These are phyloP conservation scores for Cheilosia impressa DNA, from an alignment of 2,888 invertebrate species.

Conservation along the genomic window DNA sequence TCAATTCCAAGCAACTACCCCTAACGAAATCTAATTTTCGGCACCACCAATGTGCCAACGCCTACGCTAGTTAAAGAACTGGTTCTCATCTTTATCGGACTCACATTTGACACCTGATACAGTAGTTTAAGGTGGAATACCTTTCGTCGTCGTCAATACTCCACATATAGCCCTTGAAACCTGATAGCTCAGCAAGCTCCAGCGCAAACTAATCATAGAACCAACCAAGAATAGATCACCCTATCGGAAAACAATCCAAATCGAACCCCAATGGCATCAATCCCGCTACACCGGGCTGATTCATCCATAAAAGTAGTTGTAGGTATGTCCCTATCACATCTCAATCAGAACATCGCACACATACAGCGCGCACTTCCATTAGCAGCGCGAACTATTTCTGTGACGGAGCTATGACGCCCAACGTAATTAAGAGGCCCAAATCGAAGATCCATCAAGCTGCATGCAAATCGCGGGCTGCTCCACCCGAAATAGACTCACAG, in stretches of 20 bases:
- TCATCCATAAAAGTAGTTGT: slow-evolving; percentile 67
- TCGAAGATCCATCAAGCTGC: slow-evolving; percentile 69
- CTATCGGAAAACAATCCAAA: slow-evolving; percentile 34
- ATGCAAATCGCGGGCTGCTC: slow-evolving; percentile 38
- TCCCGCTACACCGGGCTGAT: slow-evolving; percentile 49
- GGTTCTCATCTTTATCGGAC: too few species aligned
- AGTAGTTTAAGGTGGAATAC: too few species aligned
- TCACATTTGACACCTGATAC: not conserved
- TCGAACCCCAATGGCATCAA: slow-evolving; percentile 47
- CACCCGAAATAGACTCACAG: slow-evolving; percentile 68
- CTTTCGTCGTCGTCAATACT: not conserved
- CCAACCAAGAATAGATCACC: slow-evolving; percentile 48
- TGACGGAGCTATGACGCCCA: slow-evolving; percentile 46
- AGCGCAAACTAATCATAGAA: not conserved
- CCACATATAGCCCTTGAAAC: slow-evolving; percentile 37
- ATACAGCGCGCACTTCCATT: slow-evolving; percentile 19
- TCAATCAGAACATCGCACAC: slow-evolving; percentile 51
- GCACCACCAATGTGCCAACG: too few species aligned
- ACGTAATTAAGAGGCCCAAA: slow-evolving; percentile 68
- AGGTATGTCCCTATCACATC: slow-evolving; percentile 66
- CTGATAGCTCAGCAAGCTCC: slow-evolving; percentile 15
- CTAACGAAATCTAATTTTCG: too few species aligned
- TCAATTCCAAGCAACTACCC: too few species aligned
- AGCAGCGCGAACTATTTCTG: slow-evolving; percentile 50
- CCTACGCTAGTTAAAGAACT: too few species aligned